Conservation (phyloP, 1,140 invertebrate species). For the Trachelipus rathkii region DNA sequence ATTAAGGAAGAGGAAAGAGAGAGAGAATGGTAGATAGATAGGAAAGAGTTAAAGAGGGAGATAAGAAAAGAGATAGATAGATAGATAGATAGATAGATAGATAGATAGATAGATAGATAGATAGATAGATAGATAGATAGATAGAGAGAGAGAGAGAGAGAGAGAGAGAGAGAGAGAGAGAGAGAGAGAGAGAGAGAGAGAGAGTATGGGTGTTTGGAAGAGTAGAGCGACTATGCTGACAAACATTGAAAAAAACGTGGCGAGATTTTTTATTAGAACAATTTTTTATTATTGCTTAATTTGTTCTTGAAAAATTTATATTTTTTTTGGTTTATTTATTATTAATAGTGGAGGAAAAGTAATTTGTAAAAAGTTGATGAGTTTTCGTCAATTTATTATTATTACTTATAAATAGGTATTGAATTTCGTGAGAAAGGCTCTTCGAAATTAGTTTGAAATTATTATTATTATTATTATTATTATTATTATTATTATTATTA, state of each 20-base stretch:
- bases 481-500: neutral
- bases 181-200: slow-evolving; percentile 5
- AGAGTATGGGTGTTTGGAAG: neutral
- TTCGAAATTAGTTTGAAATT: neutral
- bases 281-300: too few species aligned
- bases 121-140: neutral
- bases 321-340: too few species aligned
- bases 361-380: too few species aligned
- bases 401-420: too few species aligned
- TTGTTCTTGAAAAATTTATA: too few species aligned
- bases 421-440: neutral
- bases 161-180: slow-evolving; percentile 11
- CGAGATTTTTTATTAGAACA: too few species aligned
- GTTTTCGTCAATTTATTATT: too few species aligned
- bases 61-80: neutral
- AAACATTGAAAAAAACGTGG: too few species aligned
- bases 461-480: neutral
- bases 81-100: slow-evolving; percentile 4
- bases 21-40: neutral
- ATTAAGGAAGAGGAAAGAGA: neutral
- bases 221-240: too few species aligned
- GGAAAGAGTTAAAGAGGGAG: neutral
- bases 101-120: neutral
- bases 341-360: too few species aligned
- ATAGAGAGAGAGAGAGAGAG: neutral